A percentile compares a stretch with the other conserved stretches of the same genome.
These are phyloP conservation scores for Myodes glareolus DNA, from an alignment of 2,113 vertebrate species.

Conservation along the genomic window DNA sequence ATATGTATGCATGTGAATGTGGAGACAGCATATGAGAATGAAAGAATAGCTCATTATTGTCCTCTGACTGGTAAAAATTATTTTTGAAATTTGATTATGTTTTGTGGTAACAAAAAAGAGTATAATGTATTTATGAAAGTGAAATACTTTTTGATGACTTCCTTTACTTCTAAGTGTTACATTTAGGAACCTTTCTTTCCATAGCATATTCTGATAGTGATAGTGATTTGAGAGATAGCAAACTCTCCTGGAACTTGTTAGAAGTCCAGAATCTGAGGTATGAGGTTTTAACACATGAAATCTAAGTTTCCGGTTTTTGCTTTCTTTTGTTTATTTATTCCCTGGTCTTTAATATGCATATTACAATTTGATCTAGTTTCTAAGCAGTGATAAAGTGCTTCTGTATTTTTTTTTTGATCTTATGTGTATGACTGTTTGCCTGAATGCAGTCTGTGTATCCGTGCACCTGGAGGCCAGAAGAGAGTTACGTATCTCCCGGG, in stretches of 20 bases:
- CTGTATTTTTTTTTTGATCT: background rate
- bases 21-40: background rate
- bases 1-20: background rate
- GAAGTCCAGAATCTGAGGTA: background rate
- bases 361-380: background rate
- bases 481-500: background rate
- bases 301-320: background rate
- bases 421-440: no score
- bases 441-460: background rate
- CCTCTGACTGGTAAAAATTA: background rate
- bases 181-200: background rate
- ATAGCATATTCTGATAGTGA: background rate
- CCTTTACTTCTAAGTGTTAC: background rate
- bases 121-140: background rate
- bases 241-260: background rate
- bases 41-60: background rate
- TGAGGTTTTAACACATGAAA: background rate
- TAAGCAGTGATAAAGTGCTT: background rate
- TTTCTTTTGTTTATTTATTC: background rate
- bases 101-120: background rate
- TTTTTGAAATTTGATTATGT: slow-evolving; percentile 32
- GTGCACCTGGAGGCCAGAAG: background rate
- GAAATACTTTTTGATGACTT: background rate
- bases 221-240: background rate
- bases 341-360: background rate